Evolutionary conservation across 2,797 vertebrate genomes (phyloP).

Genomic region (Melanotaenia maccullochi): DNA sequence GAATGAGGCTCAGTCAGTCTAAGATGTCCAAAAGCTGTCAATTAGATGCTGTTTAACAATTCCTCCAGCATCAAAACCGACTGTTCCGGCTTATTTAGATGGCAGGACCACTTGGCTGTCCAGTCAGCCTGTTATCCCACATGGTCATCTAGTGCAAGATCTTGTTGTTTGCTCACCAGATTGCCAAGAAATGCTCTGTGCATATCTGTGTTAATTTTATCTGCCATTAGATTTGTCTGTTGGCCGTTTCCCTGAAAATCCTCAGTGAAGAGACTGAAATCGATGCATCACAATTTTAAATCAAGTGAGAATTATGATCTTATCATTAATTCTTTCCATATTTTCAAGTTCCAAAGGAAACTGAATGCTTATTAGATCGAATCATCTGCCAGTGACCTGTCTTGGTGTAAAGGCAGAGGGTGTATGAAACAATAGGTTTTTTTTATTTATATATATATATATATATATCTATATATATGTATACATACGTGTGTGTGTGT

Average conservation of each 20-base stretch:
- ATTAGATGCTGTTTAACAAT: slow-evolving; percentile 15
- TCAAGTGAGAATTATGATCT: background rate
- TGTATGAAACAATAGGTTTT: too few relatives aligned
- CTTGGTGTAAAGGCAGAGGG: too few relatives aligned
- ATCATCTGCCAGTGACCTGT: too few relatives aligned
- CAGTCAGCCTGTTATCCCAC: background rate
- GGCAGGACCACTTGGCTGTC: background rate
- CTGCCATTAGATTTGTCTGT: background rate
- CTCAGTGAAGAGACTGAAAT: background rate
- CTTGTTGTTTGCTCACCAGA: background rate
- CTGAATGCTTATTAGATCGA: background rate
- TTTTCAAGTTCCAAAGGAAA: background rate
- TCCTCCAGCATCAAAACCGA: slow-evolving; percentile 2
- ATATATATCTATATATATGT: too few relatives aligned
- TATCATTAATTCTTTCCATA: background rate
- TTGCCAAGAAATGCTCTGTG: background rate
- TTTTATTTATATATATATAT: too few relatives aligned
- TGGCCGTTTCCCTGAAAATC: background rate
- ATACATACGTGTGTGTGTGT: too few relatives aligned
- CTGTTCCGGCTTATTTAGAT: background rate
- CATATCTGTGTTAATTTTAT: slow-evolving; percentile 6
- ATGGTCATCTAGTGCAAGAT: background rate
- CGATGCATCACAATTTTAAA: background rate
- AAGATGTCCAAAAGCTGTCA: slow-evolving; percentile 35
- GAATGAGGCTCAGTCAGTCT: slow-evolving; percentile 13